These are phyloP conservation scores for Erpornis zantholeuca DNA, from an alignment of 2,113 vertebrate species.

Conservation along the genomic window DNA sequence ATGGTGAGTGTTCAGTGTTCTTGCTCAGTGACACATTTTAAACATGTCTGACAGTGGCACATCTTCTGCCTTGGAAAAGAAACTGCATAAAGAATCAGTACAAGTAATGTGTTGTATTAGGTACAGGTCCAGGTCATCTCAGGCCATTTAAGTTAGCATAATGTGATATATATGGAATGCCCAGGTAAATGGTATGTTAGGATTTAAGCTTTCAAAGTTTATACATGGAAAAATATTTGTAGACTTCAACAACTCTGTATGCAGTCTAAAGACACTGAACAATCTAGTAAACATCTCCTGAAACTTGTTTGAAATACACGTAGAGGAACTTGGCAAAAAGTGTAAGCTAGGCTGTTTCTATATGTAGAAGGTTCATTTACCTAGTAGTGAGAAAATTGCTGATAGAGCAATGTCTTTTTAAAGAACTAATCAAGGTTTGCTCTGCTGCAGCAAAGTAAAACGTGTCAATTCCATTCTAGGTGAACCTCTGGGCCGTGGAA, in stretches of 20 bases:
- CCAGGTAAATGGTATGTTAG: fast-evolving
- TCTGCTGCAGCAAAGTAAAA: background rate
- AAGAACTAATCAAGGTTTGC: fast-evolving
- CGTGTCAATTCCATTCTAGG: background rate
- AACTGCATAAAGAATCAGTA: fast-evolving
- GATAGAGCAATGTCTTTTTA: fast-evolving
- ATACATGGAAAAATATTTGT: fast-evolving
- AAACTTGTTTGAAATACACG: fast-evolving
- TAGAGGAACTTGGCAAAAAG: fast-evolving
- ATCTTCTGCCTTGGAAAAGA: fast-evolving
- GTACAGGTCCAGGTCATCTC: fast-evolving
- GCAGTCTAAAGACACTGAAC: fast-evolving
- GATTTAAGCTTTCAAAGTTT: fast-evolving
- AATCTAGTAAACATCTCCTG: fast-evolving
- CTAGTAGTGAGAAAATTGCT: fast-evolving
- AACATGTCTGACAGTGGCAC: fast-evolving
- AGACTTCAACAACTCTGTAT: fast-evolving
- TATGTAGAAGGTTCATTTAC: fast-evolving
- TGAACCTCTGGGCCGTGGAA: conserved; percentile 81
- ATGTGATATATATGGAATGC: fast-evolving
- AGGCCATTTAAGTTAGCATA: fast-evolving
- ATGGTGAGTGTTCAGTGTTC: conserved; percentile 46
- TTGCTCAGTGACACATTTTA: fast-evolving
- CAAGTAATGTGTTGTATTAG: fast-evolving
- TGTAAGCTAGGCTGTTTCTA: fast-evolving